Evolutionary conservation across 2,113 vertebrate genomes (phyloP), one percentile per base, ranked within the genome.

Genomic region (Poeciliopsis prolifica): DNA sequence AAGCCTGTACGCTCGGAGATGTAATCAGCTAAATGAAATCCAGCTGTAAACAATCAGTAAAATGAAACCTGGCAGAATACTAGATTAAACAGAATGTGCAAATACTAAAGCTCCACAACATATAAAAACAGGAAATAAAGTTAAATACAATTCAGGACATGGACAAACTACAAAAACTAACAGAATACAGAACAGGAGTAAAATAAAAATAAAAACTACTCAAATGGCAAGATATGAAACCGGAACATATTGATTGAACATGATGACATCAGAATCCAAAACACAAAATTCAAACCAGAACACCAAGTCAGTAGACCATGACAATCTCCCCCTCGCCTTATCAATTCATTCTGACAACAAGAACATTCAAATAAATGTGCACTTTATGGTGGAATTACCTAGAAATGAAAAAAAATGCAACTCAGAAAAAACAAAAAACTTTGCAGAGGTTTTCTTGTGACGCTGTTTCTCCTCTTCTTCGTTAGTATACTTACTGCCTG

Each of bases 381-480:
- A 14, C 42, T 58, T 42, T 69, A 51, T 29, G 31, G 44, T 73
- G 17, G 75, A 48, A 79, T 54, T 28, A 80, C 24, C 17, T 5
- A 17, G n/a, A 65, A 24, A 5, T 29, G 61, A 64, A 79, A 79
- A 61, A 29, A 29, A 29, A 29, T 74, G 77, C 74, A 78, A 72
- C 62, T 74, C 33, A 77, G n/a, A 61, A 31, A 31, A 31, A 29
- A 3, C 2, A 51, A 6, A 48, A 48, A 48, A 19, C 17, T 48
- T 48, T 5, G 17, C 44, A 48, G 44, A 68, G 64, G 67, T 72
- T 40, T 31, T 75, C 64, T 81, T 11, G n/a, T 28, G 30, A 48
- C 5, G 5, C 58, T 31, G 22, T 28, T 71, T 73, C 81, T 84
- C 61, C 65, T 58, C 28, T 61, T 75, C 72, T 72, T 63, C 48